Base-by-base conservation (phyloP, 2,888 invertebrate genomes). In the Drosophila merina region DNA sequence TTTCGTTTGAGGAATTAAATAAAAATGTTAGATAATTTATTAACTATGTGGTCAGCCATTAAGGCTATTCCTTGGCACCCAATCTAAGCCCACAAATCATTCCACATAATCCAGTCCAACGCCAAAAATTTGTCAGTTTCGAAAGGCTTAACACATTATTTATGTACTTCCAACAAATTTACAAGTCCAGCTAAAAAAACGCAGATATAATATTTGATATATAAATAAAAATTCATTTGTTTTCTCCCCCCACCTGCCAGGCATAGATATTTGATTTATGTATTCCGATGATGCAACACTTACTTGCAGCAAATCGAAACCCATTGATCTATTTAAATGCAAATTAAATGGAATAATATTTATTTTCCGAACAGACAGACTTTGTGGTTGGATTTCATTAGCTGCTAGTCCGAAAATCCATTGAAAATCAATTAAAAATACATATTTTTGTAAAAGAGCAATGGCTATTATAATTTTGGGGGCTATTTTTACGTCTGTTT, bases 371-470 rank as follows among this genome's bases (percentile, higher is more conserved):
- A 20, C 49, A 44, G 36, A 36, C 50, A 44, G 47, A 33, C 49
- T 33, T 38, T 59, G 58, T 45, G 48, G 45, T 42, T 25, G 58
- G 66, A 69, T 80, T 75, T 74, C 52, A 71, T 84, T 78, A 75
- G 67, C 68, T 60, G 60, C 28, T 45, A 42, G 51, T 54, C 57
- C 42, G 58, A 68, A 64, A 63, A 64, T 31, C 72, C 54, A 76
- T 74, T 68, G 68, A 52, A 86, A 83, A 82, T 68, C 86, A 82
- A 86, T 82, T 86, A 79, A 83, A 82, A 74, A 69, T 55, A 51
- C 57, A 69, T 72, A 84, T 82, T 74, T 67, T 66, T 79, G 49
- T 56, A 67, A 67, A 50, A 48, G 59, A 69, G 44, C 38, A 62
- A 14, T 9, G 20, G 9, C 30, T 45, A 25, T 9, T 54, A 5